Evolutionary conservation across 1,140 invertebrate species (phyloP), one percentile per base, ranked within the genome.

Genomic region (Bombus polaris): DNA sequence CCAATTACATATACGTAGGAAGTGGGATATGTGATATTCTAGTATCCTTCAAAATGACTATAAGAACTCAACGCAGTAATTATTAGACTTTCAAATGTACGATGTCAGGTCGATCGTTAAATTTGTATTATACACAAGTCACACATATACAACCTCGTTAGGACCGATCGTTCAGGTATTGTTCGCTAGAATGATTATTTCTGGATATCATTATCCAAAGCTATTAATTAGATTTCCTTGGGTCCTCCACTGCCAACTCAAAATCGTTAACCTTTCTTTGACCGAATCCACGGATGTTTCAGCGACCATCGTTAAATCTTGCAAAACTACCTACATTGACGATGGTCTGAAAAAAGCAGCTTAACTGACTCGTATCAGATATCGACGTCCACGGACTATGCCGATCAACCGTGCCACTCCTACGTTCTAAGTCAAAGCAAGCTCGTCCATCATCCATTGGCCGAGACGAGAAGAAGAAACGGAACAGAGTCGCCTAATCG

Each of bases 361-460:
- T n/a, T 2, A 47, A 47, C 12, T 2, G 47, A 53, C 47, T 53
- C 32, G 6, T 65, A 81, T 57, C 32, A 22, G n/a, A 8, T 22
- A 53, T 53, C 47, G 47, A 53, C 28, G 28, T 62, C 9, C 28
- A n/a, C 28, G 9, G 59, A 53, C 1, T 53, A 53, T 18, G 3
- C 28, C 44, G 44, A 83, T 66, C 72, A 75, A 66, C 8, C 12
- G 73, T 65, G 62, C 28, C 62, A 83, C 44, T 44, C 62, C 72
- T 12, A 66, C n/a, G 35, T 66, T n/a, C 32, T 22, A 37, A 47
- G 28, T 32, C 42, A 1, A 62, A 37, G 2, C 53, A 15, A 13
- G 57, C 44, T 44, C 72, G 44, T 75, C 35, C 42, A 76, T 83
- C 81, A 74, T 74, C 32, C 32, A 6, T 22, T 2, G 47, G 15